Percentiles rank a stretch among this genome's conserved stretches.
Conservation (phyloP, 2,113 vertebrate species). For the Atractosteus spatula region DNA sequence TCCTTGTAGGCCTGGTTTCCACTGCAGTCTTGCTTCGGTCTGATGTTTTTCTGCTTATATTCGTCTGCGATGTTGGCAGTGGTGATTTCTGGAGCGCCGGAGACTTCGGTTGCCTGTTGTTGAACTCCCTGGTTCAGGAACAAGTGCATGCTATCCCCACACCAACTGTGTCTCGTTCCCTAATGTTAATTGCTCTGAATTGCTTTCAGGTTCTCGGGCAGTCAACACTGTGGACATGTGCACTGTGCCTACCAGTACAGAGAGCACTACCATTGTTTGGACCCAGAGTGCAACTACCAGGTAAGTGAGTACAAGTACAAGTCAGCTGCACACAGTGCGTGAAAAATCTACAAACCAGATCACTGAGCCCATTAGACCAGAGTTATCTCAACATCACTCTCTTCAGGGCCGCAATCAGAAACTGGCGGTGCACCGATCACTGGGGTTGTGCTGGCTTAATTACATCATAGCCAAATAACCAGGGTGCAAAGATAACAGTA, state of each 20-base stretch:
- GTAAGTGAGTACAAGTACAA: constrained; percentile 69
- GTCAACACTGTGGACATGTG: constrained; percentile 96
- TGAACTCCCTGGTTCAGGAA: background rate
- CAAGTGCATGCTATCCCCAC: background rate
- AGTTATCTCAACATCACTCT: background rate
- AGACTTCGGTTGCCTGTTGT: background rate
- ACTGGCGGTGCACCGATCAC: constrained; percentile 31
- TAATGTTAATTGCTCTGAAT: background rate
- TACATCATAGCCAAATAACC: constrained; percentile 27
- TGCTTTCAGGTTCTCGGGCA: constrained; percentile 88
- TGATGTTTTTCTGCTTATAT: background rate
- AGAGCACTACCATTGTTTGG: constrained; percentile 98
- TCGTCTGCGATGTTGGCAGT: background rate
- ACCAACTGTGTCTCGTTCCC: background rate
- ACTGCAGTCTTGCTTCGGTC: background rate
- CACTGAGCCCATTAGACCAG: background rate
- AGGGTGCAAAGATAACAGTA: constrained; percentile 20
- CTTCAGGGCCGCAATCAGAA: background rate
- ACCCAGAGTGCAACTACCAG: constrained; percentile 99
- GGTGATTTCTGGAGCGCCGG: background rate
- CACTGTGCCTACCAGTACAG: constrained; percentile 98
- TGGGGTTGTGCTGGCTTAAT: constrained; percentile 24
- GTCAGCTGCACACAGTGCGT: background rate
- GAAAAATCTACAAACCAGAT: background rate
- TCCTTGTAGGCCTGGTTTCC: background rate